Percentiles rank a stretch among this genome's conserved stretches.
phyloP scores from a whole-genome alignment of 2,797 vertebrate genomes.

The Capromys pilorides region DNA sequence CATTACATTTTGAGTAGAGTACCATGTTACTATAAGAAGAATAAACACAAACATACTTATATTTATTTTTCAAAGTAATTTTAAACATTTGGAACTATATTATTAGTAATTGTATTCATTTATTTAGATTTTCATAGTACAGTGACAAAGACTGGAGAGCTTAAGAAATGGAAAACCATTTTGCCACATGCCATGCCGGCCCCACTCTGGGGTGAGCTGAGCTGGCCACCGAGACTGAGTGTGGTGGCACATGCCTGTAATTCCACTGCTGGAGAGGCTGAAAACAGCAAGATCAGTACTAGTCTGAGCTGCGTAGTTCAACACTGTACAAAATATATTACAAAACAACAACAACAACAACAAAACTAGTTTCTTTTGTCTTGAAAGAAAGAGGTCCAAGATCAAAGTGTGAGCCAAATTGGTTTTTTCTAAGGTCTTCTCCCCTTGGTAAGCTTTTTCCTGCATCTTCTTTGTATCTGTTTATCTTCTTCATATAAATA shows the following conservation, averaged over 20 bases:
- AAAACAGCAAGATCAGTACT: too few relatives aligned
- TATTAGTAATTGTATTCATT: background rate
- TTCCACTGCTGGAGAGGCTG: too few relatives aligned
- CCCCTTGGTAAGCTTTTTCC: background rate
- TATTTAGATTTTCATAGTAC: conserved; percentile 5
- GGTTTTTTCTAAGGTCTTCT: conserved; percentile 12
- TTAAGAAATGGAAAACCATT: background rate
- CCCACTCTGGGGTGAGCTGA: too few relatives aligned
- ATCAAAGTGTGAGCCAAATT: background rate
- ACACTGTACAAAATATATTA: too few relatives aligned
- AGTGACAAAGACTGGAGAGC: background rate
- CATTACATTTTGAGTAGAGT: background rate
- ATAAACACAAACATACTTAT: background rate
- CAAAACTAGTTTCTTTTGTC: conserved; percentile 14
- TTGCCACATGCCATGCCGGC: too few relatives aligned
- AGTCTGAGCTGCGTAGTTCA: too few relatives aligned
- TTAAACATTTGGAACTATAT: background rate
- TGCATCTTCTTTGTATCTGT: background rate
- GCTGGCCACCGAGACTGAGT: too few relatives aligned
- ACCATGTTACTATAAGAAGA: background rate
- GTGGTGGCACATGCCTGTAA: too few relatives aligned
- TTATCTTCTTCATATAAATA: background rate
- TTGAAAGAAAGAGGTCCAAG: background rate
- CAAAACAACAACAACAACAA: background rate
- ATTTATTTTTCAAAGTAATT: conserved; percentile 30